phyloP scores from a whole-genome alignment of 2,797 vertebrate species.

The Petrocephalus schoutedeni region DNA sequence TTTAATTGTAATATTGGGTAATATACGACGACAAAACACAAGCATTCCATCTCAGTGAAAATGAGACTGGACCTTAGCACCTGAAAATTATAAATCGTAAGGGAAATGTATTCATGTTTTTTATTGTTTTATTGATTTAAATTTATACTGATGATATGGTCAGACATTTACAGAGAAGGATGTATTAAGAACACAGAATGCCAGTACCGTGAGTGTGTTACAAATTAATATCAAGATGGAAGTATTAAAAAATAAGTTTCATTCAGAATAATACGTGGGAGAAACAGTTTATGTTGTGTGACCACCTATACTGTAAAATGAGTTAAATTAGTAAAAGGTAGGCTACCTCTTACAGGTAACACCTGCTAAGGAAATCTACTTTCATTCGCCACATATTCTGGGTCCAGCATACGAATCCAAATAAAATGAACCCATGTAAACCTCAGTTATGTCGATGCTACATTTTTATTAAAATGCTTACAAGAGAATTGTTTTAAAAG shows the following conservation, averaged over 20 bases:
- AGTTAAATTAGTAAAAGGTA: background rate
- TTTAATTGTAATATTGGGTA: background rate
- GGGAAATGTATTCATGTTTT: background rate
- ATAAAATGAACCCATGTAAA: background rate
- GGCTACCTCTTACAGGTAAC: background rate
- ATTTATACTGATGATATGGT: background rate
- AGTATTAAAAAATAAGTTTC: background rate
- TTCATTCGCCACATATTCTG: background rate
- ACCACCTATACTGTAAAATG: background rate
- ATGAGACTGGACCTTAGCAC: background rate
- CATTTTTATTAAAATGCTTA: constrained; percentile 9
- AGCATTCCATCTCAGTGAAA: background rate
- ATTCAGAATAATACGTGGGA: background rate
- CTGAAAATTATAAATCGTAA: background rate
- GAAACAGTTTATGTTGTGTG: background rate
- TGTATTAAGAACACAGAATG: background rate
- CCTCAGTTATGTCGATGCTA: constrained; percentile 15
- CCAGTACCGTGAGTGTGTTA: background rate
- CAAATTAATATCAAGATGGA: background rate
- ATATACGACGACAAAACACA: background rate
- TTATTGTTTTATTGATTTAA: background rate
- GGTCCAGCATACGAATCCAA: background rate
- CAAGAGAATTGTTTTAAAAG: background rate
- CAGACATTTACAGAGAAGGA: background rate
- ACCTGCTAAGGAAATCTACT: background rate